These are phyloP conservation scores for Malaclemys terrapin DNA, from an alignment of 2,113 vertebrate species.

Conservation along the genomic window DNA sequence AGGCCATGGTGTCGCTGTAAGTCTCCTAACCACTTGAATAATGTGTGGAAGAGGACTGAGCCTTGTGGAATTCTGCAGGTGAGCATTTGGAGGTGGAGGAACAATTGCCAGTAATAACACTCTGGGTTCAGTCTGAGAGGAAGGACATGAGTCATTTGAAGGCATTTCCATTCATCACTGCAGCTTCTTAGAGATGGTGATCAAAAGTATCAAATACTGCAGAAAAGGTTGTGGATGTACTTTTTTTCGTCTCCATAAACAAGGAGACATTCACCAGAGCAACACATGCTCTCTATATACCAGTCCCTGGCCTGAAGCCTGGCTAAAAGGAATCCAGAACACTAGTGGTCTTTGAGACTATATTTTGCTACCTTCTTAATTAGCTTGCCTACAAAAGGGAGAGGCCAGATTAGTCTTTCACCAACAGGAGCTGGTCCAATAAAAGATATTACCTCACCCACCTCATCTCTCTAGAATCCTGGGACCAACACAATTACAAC, in stretches of 20 bases:
- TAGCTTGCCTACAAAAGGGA: not conserved
- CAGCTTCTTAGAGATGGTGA: not conserved
- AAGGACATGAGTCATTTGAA: not conserved
- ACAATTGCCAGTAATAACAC: not conserved
- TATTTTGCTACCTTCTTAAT: not conserved
- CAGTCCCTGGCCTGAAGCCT: not conserved
- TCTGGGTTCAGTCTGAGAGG: not conserved
- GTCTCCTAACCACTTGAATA: not conserved
- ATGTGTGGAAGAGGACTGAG: not conserved
- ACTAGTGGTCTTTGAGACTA: not conserved
- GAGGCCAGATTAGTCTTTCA: not conserved
- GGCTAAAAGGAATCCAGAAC: not conserved
- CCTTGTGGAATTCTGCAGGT: not conserved
- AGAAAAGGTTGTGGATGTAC: not conserved
- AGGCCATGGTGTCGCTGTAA: accelerated
- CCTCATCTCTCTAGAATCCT: not conserved
- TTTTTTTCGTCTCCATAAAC: not conserved
- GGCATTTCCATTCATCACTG: not conserved
- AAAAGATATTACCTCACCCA: not conserved
- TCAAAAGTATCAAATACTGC: not conserved
- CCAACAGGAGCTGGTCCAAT: not conserved
- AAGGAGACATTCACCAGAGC: not conserved
- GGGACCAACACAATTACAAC: not conserved
- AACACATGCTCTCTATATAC: not conserved
- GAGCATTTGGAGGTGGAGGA: not conserved